These are phyloP conservation scores for Euphonia xanthogaster DNA, from an alignment of 2,797 vertebrate species.

Conservation along the genomic window DNA sequence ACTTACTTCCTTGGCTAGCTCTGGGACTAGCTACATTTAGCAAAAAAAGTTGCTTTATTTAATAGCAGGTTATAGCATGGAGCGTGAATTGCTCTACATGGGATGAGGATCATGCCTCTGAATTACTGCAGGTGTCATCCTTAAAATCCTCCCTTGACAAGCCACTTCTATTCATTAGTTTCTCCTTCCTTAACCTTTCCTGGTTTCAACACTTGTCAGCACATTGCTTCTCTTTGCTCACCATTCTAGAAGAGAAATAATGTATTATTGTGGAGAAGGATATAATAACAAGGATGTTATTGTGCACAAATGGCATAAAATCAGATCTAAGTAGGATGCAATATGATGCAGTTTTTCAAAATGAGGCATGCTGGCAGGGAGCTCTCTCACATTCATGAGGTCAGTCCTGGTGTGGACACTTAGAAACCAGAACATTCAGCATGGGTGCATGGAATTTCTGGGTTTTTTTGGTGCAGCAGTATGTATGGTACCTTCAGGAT, in stretches of 20 bases:
- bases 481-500: background rate
- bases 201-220: background rate
- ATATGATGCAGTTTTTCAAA: background rate
- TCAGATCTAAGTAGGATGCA: background rate
- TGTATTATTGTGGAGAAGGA: background rate
- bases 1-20: background rate
- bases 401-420: background rate
- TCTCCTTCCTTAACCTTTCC: background rate
- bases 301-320: background rate
- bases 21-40: background rate
- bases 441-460: background rate
- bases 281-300: background rate
- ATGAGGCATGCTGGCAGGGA: background rate
- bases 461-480: background rate
- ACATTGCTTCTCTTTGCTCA: background rate
- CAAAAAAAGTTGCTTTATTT: background rate
- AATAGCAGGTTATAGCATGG: background rate
- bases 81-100: background rate
- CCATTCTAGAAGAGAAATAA: background rate
- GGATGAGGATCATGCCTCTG: background rate
- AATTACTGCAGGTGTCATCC: background rate
- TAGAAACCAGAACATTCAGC: background rate
- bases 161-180: background rate
- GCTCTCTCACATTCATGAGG: background rate
- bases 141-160: background rate